These are phyloP conservation scores for Gambelia wislizenii DNA, from an alignment of 2,797 vertebrate genomes.

Conservation along the genomic window DNA sequence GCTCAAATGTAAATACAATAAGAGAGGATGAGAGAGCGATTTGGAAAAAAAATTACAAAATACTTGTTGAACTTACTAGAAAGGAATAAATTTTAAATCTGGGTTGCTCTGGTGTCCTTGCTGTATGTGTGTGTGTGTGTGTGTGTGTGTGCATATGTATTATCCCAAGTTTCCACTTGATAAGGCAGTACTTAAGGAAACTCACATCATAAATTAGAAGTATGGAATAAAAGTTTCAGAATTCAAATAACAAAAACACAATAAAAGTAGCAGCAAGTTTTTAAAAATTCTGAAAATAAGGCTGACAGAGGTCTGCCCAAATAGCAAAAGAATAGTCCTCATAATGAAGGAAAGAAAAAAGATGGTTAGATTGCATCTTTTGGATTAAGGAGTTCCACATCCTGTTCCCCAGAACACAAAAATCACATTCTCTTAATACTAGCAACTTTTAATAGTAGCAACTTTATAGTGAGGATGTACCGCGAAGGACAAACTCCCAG, in stretches of 20 bases:
- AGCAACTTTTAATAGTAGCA: too few species aligned
- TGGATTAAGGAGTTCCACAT: too few species aligned
- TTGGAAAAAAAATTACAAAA: not conserved
- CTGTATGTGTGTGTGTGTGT: too few species aligned
- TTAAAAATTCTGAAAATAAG: not conserved
- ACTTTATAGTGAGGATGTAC: not conserved
- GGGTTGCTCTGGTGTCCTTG: not conserved
- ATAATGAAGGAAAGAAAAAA: not conserved
- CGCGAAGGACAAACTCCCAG: not conserved
- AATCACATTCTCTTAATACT: too few species aligned
- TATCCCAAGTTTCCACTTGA: not conserved
- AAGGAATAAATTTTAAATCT: not conserved
- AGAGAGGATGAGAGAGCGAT: not conserved
- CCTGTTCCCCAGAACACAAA: too few species aligned
- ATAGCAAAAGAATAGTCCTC: not conserved
- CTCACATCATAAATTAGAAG: not conserved
- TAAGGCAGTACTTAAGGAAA: not conserved
- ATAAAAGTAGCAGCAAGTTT: not conserved
- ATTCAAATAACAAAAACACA: not conserved
- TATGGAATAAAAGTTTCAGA: not conserved
- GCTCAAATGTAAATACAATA: not conserved
- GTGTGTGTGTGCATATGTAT: too few species aligned
- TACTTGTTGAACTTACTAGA: not conserved
- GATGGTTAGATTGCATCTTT: too few species aligned
- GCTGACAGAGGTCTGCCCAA: too few species aligned